Evolutionary conservation across 2,797 vertebrate species (phyloP), one percentile per base, ranked within the genome.

Genomic region (Natrix natrix): DNA sequence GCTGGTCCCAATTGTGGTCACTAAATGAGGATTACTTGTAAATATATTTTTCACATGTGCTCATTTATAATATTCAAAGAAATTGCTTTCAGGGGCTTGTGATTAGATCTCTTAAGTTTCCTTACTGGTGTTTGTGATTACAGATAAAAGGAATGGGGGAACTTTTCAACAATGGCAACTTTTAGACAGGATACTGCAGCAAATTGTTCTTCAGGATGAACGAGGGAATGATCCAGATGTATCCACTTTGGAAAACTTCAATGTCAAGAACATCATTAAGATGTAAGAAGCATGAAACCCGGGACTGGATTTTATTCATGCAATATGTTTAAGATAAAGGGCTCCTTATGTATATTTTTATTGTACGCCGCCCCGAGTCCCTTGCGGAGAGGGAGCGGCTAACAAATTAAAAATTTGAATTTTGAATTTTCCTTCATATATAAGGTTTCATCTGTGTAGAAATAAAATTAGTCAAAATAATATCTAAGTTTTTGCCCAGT

Each of bases 161-260:
- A 98, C 97, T 92, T 97, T 99, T 95, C 99, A 99, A 97, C 99
- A 99, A 93, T 99, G 99, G 99, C 99, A 99, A 97, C 98, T 99
- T 93, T 97, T 99, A 95, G 99, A 99, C 96, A 97, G 99, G 91
- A 99, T 99, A 97, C 98, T 99, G 24, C 99, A 99, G 96, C 99
- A 99, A 98, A 98, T 99, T 1, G 98, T 99, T 94, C 98, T 99
- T 32, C 99, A 99, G 96, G 99, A 99, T 17, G 99, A 99, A 90
- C 98, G 98, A 96, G 99, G 99, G 5, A 97, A 99, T 93, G 99
- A 99, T 96, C 99, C 99, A 0, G 99, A 99, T 93, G 96, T 97
- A 91, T 98, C 99, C 57, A 98, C 99, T 0, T 32, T 99, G 97
- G 99, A 99, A 95, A 99, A 99, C 97, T 99, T 99, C 98, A 99